phyloP scores from a whole-genome alignment of 2,888 invertebrate species.

The Drosophila mulleri region DNA sequence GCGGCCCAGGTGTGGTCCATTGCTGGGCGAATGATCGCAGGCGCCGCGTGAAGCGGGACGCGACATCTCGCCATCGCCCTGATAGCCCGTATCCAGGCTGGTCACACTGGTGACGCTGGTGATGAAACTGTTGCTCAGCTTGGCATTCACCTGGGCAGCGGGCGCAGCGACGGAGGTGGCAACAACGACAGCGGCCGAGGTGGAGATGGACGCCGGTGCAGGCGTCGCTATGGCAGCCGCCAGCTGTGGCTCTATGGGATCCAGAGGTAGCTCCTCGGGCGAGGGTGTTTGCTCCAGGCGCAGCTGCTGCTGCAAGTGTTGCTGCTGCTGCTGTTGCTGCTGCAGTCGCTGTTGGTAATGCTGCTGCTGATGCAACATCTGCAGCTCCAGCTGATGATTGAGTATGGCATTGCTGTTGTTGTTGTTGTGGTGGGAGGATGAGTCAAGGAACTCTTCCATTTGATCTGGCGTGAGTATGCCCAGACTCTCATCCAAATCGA shows the following conservation, averaged over 20 bases:
- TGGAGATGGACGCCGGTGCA: constrained; percentile 72
- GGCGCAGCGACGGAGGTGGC: constrained; percentile 18
- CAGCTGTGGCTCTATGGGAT: constrained; percentile 87
- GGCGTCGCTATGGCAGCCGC: constrained; percentile 41
- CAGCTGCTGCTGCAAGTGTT: constrained; percentile 73
- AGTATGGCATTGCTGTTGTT: constrained; percentile 20
- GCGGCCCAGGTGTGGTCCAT: constrained; percentile 84
- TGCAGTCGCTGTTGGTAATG: constrained; percentile 69
- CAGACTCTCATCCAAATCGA: constrained; percentile 92
- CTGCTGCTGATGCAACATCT: constrained; percentile 77
- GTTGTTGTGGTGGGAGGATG: constrained; percentile 70
- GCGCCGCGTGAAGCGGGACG: constrained; percentile 92
- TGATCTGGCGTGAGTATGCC: constrained; percentile 95
- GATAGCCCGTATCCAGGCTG: constrained; percentile 96
- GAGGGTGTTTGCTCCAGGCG: constrained; percentile 93
- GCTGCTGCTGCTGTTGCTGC: constrained; percentile 67
- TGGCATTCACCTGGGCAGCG: constrained; percentile 85
- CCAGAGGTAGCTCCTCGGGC: constrained; percentile 93
- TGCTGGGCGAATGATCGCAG: constrained; percentile 90
- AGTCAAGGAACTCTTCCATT: constrained; percentile 91
- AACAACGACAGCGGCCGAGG: constrained; percentile 33
- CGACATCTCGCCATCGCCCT: constrained; percentile 96
- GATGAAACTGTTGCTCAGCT: constrained; percentile 91
- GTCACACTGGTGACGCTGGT: constrained; percentile 96
- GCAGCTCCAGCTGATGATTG: constrained; percentile 85